Evolutionary conservation across 2,888 invertebrate genomes (phyloP), one percentile per base, ranked within the genome.

Genomic region (Drosophila demipolita): DNA sequence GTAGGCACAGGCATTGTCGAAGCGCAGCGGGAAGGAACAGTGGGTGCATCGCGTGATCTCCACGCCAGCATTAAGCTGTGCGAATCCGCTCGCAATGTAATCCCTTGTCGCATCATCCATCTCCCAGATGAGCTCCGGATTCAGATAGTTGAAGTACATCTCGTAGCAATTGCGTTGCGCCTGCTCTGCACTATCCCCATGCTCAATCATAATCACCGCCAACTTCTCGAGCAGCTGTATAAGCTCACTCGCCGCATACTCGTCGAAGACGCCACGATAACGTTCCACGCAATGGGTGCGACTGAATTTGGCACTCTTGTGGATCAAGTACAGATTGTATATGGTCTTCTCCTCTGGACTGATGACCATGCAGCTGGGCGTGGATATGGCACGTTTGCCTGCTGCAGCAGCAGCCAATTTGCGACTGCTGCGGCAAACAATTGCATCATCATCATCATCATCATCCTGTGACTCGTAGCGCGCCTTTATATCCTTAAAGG

Each of bases 61-160:
- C 3, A 78, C 68, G 5, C 82, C 82, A 9, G 87, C 75, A 73
- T 93, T 93, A 0, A 93, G 77, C 5, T 89, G 72, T 2, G 91
- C 83, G 68, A 93, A 93, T 5, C 92, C 93, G n/a, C 77, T 80
- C 3, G 92, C 90, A 63, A 93, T 93, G 64, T 91, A 93, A 53
- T 93, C 92, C n/a, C 92, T 82, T 15, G 93, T 91, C 20, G 82
- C 80, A 49, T 93, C 92, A 48, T 93, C 93, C 81, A 93, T 90
- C 75, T 93, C 93, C 92, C 93, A 93, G 40, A 93, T 92, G 11
- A 93, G 89, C 66, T 93, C 93, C 15, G 92, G 91, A 69, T 93
- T 93, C 57, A 93, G 80, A 82, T 93, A 93, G 73, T 93, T 91
- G 58, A 93, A 93, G 72, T 93, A 93, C 92, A 93, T 93, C 60